These are phyloP conservation scores for Dermatemys mawii DNA, from an alignment of 2,113 vertebrate genomes.

Conservation along the genomic window DNA sequence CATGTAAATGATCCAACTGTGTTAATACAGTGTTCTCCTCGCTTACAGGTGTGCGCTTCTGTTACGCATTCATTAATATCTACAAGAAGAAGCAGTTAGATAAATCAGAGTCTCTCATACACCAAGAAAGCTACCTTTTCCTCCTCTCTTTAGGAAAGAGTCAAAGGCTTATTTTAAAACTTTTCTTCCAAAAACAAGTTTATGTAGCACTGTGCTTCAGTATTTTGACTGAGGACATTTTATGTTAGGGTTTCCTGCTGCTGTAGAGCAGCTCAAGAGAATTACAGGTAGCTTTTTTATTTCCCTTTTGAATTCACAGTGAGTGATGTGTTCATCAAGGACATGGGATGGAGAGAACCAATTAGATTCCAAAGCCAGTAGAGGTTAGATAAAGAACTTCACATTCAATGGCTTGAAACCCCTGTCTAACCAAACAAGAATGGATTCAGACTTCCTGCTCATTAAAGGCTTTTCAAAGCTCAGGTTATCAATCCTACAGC, in stretches of 20 bases:
- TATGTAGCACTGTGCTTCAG: not conserved
- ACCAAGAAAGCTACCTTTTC: not conserved
- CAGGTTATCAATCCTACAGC: not conserved
- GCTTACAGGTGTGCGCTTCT: constrained; percentile 84
- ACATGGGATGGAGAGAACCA: not conserved
- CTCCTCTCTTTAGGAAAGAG: not conserved
- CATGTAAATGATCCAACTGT: constrained; percentile 89
- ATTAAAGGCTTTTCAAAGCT: not conserved
- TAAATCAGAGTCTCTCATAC: not conserved
- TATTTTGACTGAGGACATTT: not conserved
- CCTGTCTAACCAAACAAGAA: not conserved
- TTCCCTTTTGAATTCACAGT: not conserved
- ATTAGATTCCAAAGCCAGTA: not conserved
- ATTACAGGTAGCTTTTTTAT: not conserved
- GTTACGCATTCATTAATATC: constrained; percentile 91
- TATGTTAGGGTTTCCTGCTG: not conserved
- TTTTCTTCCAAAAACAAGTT: not conserved
- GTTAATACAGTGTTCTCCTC: constrained; percentile 87
- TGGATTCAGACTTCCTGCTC: not conserved
- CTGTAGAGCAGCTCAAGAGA: not conserved
- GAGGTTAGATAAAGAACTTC: not conserved
- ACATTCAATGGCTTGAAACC: not conserved
- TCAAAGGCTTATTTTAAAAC: not conserved
- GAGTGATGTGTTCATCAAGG: not conserved
- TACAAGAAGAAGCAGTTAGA: constrained; percentile 61